phyloP scores from a whole-genome alignment of 2,113 vertebrate genomes.

The Pseudonaja textilis region DNA sequence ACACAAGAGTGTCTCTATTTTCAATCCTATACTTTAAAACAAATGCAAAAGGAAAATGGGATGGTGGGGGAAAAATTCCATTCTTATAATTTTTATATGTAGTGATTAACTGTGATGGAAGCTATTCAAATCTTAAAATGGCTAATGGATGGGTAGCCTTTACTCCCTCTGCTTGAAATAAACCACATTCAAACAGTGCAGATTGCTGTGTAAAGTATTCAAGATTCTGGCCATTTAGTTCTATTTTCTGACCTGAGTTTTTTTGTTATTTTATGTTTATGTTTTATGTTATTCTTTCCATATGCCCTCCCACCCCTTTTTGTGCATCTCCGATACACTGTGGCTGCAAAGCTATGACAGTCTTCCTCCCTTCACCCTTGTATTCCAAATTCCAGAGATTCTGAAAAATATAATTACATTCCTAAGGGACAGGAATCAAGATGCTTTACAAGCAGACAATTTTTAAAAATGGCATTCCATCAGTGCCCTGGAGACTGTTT shows the following conservation, averaged over 20 bases:
- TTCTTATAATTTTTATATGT: neutral
- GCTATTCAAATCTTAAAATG: neutral
- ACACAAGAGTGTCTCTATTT: neutral
- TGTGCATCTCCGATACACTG: neutral
- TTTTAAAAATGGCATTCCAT: neutral
- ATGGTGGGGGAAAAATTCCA: accelerated
- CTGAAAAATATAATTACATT: neutral
- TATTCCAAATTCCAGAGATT: neutral
- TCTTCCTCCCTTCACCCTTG: neutral
- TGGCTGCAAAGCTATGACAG: neutral
- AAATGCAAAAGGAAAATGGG: neutral
- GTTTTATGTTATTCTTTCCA: neutral
- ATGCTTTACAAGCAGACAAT: neutral
- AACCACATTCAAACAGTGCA: neutral
- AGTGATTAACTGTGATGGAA: neutral
- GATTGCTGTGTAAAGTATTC: neutral
- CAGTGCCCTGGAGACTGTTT: neutral
- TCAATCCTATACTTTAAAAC: neutral
- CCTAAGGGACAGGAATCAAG: neutral
- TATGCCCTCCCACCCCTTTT: neutral
- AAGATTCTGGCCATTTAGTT: neutral
- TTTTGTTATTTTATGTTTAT: neutral
- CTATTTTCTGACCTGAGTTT: neutral
- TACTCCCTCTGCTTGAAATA: neutral
- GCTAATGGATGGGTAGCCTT: neutral